These are phyloP conservation scores for Mus minutoides DNA, from an alignment of 2,797 vertebrate genomes.

Conservation along the genomic window DNA sequence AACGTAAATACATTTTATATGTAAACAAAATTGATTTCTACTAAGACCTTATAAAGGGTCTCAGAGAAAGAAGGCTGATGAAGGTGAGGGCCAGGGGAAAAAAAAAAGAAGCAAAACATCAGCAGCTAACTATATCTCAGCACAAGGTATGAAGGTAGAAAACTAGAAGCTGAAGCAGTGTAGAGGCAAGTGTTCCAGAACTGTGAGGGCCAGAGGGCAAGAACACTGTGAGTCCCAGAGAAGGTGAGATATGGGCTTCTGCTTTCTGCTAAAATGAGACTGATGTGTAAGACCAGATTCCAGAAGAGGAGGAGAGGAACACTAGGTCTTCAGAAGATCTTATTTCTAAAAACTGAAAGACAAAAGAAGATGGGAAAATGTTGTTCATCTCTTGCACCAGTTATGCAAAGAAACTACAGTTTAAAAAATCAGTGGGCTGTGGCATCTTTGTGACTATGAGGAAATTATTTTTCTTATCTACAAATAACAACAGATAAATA, in stretches of 20 bases:
- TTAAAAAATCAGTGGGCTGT: not conserved
- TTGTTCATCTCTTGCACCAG: not conserved
- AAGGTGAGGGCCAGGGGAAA: not conserved
- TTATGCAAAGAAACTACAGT: not conserved
- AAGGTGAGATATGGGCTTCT: not conserved
- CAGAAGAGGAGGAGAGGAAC: not conserved
- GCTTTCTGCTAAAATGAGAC: not conserved
- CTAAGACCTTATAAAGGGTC: not conserved
- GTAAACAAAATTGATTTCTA: not conserved
- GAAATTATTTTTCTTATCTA: conserved; percentile 5
- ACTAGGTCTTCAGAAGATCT: not conserved
- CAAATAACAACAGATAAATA: conserved; percentile 23
- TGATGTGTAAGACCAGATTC: not conserved
- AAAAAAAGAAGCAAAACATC: not conserved
- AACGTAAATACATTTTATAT: not conserved
- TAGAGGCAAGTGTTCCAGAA: not conserved
- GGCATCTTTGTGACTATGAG: not conserved
- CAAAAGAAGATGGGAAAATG: not conserved
- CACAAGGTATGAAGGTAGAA: not conserved
- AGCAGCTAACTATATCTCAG: not conserved
- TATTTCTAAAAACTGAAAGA: not conserved
- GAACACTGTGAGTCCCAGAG: not conserved
- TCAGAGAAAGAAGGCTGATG: not conserved
- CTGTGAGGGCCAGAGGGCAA: not conserved
- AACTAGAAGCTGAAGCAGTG: not conserved